Base-by-base conservation (phyloP, 2,113 vertebrate genomes). In the Lucifuga dentata region DNA sequence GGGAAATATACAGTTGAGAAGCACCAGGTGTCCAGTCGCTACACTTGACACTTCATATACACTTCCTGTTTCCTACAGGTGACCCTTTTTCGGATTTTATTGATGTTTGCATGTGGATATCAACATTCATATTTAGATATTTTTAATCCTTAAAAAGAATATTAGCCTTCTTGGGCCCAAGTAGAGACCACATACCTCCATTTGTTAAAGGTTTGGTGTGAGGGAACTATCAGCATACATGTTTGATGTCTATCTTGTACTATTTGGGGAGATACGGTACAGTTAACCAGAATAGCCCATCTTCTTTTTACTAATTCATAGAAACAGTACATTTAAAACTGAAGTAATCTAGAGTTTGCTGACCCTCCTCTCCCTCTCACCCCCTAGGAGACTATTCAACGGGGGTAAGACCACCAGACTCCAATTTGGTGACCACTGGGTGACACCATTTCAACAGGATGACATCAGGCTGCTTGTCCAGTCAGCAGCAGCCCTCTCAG, bases 401-500 rank as follows among this genome's bases (percentile, higher is more conserved):
- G 5, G 50, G 29, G 1, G 20, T 19, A 10, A 4, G 24, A n/a
- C 48, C 17, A 20, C 53, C 16, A 35, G 26, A 61, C 50, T 49
- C 3, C 2, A 15, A 11, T 11, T 43, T 26, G 32, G 36, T 51
- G 45, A 29, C 58, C 40, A 23, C 41, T 48, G 40, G 38, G 53
- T 80, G 73, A 73, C 81, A 68, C 62, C 73, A 19, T 59, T 53
- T 65, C 46, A 36, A 19, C 58, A 43, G 21, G 36, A 61, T 82
- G 87, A 86, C 80, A 83, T 89, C 81, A 80, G 76, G 48, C 51
- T 55, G 59, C 69, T 76, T 51, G 56, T 63, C 36, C 77, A 56
- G 58, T 68, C 69, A 6, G 49, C 62, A 60, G 67, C 78, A 68
- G 63, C 61, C 60, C 48, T 75, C 84, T 91, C 87, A 61, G 80